These are phyloP conservation scores for Diglossa cyanea DNA, from an alignment of 2,797 vertebrate species.

Conservation along the genomic window DNA sequence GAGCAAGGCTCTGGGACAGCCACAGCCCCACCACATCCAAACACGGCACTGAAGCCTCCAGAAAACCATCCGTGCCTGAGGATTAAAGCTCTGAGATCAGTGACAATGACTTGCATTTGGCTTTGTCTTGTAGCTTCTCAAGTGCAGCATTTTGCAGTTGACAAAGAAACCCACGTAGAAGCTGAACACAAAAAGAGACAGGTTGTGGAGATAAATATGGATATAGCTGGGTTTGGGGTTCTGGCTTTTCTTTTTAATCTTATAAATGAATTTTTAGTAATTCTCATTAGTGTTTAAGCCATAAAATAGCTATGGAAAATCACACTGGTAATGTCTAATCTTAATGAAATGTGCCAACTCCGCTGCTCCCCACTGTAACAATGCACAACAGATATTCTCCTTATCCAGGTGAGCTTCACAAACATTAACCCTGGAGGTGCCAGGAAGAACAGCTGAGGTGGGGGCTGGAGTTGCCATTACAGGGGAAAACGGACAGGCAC, in stretches of 20 bases:
- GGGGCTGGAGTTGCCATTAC: neutral
- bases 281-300: neutral
- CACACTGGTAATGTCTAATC: neutral
- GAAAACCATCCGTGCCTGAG: neutral
- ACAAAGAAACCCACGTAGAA: neutral
- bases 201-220: neutral
- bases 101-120: neutral
- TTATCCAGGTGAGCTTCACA: neutral
- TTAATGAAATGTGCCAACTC: neutral
- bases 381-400: neutral
- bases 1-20: neutral
- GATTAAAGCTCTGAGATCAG: neutral
- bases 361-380: neutral
- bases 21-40: neutral
- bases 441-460: neutral
- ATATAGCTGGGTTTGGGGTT: neutral
- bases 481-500: neutral
- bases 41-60: neutral
- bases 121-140: neutral
- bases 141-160: neutral
- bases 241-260: neutral
- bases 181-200: neutral
- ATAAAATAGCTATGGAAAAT: neutral
- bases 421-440: neutral
- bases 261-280: neutral